Conservation (phyloP, 2,113 vertebrate species). For the Pungitius pungitius region DNA sequence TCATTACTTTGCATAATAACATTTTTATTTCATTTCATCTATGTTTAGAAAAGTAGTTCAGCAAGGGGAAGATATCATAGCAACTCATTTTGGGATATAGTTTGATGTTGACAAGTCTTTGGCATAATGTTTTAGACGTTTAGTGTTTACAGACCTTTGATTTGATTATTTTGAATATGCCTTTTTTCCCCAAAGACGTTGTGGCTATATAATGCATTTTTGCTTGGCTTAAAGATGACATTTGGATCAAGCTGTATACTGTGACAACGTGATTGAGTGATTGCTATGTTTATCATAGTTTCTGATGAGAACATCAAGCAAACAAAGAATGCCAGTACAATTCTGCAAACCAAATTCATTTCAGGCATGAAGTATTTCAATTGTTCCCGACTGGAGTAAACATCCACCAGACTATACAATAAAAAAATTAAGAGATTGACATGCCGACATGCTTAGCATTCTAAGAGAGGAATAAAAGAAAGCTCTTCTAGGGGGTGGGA, state of each 20-base stretch:
- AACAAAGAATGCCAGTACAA: neutral
- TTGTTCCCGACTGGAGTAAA: neutral
- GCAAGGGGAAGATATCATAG: no score
- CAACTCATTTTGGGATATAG: neutral
- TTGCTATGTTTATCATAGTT: neutral
- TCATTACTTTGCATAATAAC: no score
- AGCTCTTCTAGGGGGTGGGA: constrained; percentile 35
- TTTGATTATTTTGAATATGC: no score
- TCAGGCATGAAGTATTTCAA: neutral
- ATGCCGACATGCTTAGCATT: neutral
- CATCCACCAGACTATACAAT: neutral
- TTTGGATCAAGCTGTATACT: neutral
- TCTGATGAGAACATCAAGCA: neutral
- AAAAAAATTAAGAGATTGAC: neutral
- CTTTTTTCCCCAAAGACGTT: neutral
- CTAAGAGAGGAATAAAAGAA: neutral
- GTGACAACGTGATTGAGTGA: neutral
- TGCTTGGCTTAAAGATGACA: neutral
- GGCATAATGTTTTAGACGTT: neutral
- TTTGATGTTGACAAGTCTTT: neutral
- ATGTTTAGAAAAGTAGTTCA: neutral
- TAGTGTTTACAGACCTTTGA: neutral
- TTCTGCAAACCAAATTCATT: neutral
- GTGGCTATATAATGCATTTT: neutral
- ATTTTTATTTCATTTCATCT: neutral